Conservation (phyloP, 2,113 vertebrate species). For the Haliaeetus leucogaster region DNA sequence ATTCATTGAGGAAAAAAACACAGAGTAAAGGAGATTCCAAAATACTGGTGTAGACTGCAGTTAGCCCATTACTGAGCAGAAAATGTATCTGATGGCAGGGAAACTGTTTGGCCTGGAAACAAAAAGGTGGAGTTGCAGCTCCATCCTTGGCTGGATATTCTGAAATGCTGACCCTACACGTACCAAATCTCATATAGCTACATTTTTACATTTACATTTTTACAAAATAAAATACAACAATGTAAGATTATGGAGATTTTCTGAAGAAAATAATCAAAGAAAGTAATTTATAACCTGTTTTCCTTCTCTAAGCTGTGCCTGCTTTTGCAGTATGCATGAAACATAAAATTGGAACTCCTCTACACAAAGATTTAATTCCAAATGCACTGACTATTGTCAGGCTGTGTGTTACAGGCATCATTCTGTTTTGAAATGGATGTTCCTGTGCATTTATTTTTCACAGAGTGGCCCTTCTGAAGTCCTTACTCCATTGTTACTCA, state of each 20-base stretch:
- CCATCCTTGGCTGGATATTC: background rate
- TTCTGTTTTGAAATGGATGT: slow-evolving; percentile 45
- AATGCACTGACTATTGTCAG: slow-evolving; percentile 28
- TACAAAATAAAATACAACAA: slow-evolving; percentile 14
- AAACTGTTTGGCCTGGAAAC: background rate
- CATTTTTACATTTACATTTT: background rate
- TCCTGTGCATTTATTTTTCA: slow-evolving; percentile 29
- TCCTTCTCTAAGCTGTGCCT: background rate
- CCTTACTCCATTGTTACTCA: slow-evolving; percentile 5
- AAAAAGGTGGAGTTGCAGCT: background rate
- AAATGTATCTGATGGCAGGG: background rate
- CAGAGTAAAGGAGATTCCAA: background rate
- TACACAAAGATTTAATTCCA: slow-evolving; percentile 47
- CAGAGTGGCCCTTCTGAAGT: slow-evolving; percentile 18
- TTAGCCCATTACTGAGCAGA: background rate
- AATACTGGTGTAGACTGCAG: background rate
- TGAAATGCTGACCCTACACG: background rate
- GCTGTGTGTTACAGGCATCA: slow-evolving; percentile 5
- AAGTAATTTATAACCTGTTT: slow-evolving; percentile 40
- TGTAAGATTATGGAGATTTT: slow-evolving; percentile 15
- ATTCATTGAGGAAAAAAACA: background rate
- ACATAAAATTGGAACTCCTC: slow-evolving; percentile 19
- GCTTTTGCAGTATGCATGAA: slow-evolving; percentile 33
- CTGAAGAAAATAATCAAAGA: slow-evolving; percentile 9
- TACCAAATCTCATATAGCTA: background rate